Percentiles rank a stretch among this genome's conserved stretches.
Conservation (phyloP, 2,797 vertebrate genomes). For the Melanotaenia nigrans region DNA sequence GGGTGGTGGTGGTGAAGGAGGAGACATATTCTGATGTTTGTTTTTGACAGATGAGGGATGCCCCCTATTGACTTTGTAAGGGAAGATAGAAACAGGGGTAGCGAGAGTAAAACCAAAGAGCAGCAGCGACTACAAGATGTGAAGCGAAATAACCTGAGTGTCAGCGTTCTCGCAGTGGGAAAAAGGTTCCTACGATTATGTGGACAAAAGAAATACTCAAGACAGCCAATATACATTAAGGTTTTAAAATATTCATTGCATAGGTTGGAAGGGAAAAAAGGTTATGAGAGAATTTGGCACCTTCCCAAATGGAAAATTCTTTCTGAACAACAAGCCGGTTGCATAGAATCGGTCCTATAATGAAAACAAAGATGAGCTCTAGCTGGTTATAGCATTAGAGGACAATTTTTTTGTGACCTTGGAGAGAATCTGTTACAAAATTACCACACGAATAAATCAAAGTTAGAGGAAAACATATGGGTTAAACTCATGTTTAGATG, state of each 20-base stretch:
- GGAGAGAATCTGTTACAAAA: conserved; percentile 27
- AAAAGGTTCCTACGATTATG: conserved; percentile 85
- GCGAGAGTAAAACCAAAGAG: conserved; percentile 86
- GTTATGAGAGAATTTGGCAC: conserved; percentile 88
- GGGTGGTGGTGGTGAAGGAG: conserved; percentile 85
- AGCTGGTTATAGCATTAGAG: conserved; percentile 32
- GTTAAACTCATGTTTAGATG: neutral
- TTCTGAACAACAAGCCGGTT: conserved; percentile 90
- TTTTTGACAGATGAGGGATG: conserved; percentile 99
- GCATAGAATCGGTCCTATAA: conserved; percentile 65
- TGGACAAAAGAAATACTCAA: conserved; percentile 88
- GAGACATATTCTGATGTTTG: conserved; percentile 96
- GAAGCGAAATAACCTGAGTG: conserved; percentile 91
- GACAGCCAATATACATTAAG: conserved; percentile 88
- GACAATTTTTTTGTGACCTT: conserved; percentile 25
- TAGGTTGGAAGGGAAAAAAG: conserved; percentile 87
- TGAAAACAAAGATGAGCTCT: conserved; percentile 65
- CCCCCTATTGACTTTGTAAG: conserved; percentile 99
- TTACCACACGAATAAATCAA: conserved; percentile 7
- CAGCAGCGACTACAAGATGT: conserved; percentile 92
- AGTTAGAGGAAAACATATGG: conserved; percentile 17
- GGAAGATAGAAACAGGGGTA: conserved; percentile 86
- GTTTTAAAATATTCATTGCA: conserved; percentile 96
- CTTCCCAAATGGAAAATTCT: conserved; percentile 85
- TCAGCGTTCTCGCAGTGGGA: conserved; percentile 85